phyloP scores from a whole-genome alignment of 1,140 invertebrate species.

The Saccostrea echinata region DNA sequence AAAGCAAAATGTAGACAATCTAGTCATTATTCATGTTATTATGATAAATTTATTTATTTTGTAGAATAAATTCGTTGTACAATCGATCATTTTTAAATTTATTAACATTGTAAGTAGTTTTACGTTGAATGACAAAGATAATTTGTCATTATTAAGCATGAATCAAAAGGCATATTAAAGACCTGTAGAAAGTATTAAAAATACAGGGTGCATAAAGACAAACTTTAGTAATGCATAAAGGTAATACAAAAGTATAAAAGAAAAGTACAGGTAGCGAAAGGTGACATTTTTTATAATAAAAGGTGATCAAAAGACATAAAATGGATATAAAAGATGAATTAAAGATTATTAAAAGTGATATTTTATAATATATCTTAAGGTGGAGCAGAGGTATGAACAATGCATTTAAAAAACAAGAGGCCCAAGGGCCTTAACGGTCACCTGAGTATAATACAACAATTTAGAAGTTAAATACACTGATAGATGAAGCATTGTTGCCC shows the following conservation, averaged over 20 bases:
- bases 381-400: background rate
- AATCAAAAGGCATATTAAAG: background rate
- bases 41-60: background rate
- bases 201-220: background rate
- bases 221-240: background rate
- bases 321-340: background rate
- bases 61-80: background rate
- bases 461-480: too few relatives aligned
- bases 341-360: conserved; percentile 1
- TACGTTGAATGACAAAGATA: background rate
- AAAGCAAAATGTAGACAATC: background rate
- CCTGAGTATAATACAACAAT: too few relatives aligned
- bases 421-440: too few relatives aligned
- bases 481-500: too few relatives aligned
- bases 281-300: background rate
- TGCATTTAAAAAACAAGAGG: too few relatives aligned
- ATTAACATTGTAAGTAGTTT: background rate
- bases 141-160: background rate
- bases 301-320: background rate
- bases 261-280: background rate
- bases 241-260: background rate
- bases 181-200: background rate
- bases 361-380: background rate
- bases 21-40: conserved; percentile 9
- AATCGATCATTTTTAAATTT: background rate